phyloP scores from a whole-genome alignment of 2,888 invertebrate species.

The Ametastegia equiseti region DNA sequence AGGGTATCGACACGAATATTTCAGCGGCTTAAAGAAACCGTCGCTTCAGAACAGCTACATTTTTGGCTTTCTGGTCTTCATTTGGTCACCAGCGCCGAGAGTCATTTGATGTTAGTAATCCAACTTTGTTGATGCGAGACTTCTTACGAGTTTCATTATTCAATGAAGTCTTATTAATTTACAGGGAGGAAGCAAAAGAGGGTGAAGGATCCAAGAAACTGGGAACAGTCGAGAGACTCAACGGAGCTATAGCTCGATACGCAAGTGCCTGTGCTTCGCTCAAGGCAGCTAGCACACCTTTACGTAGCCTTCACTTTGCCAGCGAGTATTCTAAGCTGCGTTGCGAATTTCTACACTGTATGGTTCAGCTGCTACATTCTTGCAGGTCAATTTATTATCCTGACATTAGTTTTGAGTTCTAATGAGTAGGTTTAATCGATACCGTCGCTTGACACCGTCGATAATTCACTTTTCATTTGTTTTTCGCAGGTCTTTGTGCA shows the following conservation, averaged over 20 bases:
- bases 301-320: constrained; percentile 83
- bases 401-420: too few relatives aligned
- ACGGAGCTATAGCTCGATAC: constrained; percentile 70
- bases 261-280: constrained; percentile 73
- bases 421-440: too few relatives aligned
- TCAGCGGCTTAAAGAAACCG: constrained; percentile 81
- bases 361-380: constrained; percentile 82
- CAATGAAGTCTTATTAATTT: background rate
- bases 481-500: constrained; percentile 82
- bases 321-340: constrained; percentile 87
- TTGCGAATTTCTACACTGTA: constrained; percentile 84
- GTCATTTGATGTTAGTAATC: constrained; percentile 80
- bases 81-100: constrained; percentile 86
- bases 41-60: constrained; percentile 92
- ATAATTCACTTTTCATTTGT: background rate
- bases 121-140: too few relatives aligned
- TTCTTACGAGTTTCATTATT: too few relatives aligned
- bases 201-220: constrained; percentile 59
- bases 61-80: constrained; percentile 92
- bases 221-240: constrained; percentile 69
- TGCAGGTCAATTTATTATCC: constrained; percentile 75
- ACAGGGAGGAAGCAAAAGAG: constrained; percentile 62
- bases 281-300: constrained; percentile 83
- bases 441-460: too few relatives aligned
- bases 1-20: constrained; percentile 83